Conservation (phyloP, 2,888 invertebrate genomes). For the Rhamphomyia laevipes region DNA sequence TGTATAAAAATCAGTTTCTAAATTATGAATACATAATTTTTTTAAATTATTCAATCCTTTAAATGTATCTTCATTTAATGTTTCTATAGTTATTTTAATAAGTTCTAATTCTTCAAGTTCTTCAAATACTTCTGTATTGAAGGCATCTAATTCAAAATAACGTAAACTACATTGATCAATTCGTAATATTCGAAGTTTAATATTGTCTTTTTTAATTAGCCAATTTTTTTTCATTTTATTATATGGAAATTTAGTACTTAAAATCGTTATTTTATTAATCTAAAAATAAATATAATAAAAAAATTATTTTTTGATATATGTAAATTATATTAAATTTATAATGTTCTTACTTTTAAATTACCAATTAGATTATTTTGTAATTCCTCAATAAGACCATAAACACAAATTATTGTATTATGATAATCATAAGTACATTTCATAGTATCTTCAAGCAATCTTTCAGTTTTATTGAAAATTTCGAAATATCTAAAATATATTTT, state of each 20-base stretch:
- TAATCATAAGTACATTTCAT: too few species aligned
- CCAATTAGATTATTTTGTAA: too few species aligned
- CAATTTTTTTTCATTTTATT: background rate
- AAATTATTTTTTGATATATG: too few species aligned
- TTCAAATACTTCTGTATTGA: background rate
- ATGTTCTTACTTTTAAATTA: too few species aligned
- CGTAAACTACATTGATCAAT: background rate
- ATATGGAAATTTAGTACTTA: conserved; percentile 15
- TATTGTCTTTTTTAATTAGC: background rate
- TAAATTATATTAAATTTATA: too few species aligned
- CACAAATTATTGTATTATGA: too few species aligned
- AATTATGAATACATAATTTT: background rate
- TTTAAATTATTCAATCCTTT: background rate
- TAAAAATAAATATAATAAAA: too few species aligned
- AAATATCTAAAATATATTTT: too few species aligned
- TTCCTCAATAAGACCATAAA: too few species aligned
- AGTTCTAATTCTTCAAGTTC: background rate
- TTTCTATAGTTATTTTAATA: background rate
- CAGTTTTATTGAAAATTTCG: too few species aligned
- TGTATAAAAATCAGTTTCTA: background rate
- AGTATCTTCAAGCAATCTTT: too few species aligned
- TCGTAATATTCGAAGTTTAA: background rate
- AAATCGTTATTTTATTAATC: too few species aligned
- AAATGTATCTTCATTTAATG: background rate
- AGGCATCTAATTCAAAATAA: background rate